Evolutionary conservation across 2,113 vertebrate genomes (phyloP), one percentile per base, ranked within the genome.

Genomic region (Etia nguti): DNA sequence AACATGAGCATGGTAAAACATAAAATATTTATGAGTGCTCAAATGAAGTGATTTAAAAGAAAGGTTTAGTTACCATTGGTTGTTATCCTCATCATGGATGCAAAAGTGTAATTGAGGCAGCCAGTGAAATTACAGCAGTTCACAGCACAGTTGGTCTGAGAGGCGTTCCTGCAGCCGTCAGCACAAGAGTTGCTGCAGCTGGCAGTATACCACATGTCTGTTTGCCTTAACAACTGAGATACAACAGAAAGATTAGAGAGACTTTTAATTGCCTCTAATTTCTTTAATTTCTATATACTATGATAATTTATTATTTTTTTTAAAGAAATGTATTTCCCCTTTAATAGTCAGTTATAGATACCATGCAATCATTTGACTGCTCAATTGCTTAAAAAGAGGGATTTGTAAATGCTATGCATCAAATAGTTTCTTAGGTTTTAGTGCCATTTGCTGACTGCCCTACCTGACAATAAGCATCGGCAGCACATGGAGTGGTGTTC

Each of bases 381-480:
- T 59, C 41, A 54, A 9, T 24, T 70, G 15, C 52, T 77, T 31
- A 48, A 48, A 46, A 26, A 70, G 38, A 70, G 34, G 36, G 68
- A 75, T 29, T 75, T 46, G 6, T 29, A 22, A 75, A 10, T n/a
- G 10, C 10, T 60, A 65, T 16, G 11, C 52, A 54, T 80, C 11
- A 56, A 8, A 56, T 13, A 6, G 6, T 73, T 62, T 70, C 36
- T 12, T 50, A 54, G 34, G 48, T 82, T 83, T 80, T 22, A 8
- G 22, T 43, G 15, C 57, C 9, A 43, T 79, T 84, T 16, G 24
- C 29, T 26, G 16, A 38, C 85, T 29, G 15, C 41, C 86, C 48
- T 95, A 97, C 97, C 96, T 97, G 90, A 90, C 96, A 97, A 16
- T 12, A 90, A 13, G 5, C 12, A 12, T 18, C 20, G 80, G 70